These are phyloP conservation scores for Notarius quadriscutis DNA, from an alignment of 2,113 vertebrate species.

Conservation along the genomic window DNA sequence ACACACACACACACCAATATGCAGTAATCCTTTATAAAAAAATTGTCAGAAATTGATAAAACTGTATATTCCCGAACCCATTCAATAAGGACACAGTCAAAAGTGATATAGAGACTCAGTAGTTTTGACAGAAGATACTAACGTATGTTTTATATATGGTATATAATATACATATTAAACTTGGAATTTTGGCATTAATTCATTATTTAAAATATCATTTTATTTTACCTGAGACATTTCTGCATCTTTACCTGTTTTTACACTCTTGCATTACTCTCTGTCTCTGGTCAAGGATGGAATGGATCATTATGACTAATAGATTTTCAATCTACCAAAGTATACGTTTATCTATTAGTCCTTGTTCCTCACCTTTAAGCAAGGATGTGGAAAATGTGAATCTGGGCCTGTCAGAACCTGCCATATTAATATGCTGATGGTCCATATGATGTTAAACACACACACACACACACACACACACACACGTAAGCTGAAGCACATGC, in stretches of 20 bases:
- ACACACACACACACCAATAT: not conserved
- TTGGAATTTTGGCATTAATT: too few species aligned
- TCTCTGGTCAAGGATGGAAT: too few species aligned
- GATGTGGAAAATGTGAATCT: conserved; percentile 1
- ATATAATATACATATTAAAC: too few species aligned
- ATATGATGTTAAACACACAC: not conserved
- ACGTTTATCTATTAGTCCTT: conserved; percentile 10
- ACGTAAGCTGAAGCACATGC: too few species aligned
- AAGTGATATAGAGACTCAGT: not conserved
- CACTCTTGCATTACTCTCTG: too few species aligned
- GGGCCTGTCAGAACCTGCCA: conserved; percentile 3
- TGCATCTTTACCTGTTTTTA: too few species aligned
- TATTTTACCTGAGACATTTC: too few species aligned
- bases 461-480: too few species aligned
- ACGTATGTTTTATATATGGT: too few species aligned
- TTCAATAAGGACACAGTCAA: not conserved
- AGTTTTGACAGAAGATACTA: not conserved
- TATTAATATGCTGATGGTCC: conserved; percentile 19
- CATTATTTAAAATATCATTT: too few species aligned
- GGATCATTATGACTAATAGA: too few species aligned
- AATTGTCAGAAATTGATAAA: not conserved
- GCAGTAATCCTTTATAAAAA: too few species aligned
- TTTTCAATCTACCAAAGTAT: conserved; percentile 33
- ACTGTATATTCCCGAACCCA: not conserved
- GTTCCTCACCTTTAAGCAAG: conserved; percentile 20